A percentile compares a stretch with the other conserved stretches of the same genome.
Evolutionary conservation across 2,888 invertebrate genomes (phyloP).

Genomic region (Druceiella hillmani): DNA sequence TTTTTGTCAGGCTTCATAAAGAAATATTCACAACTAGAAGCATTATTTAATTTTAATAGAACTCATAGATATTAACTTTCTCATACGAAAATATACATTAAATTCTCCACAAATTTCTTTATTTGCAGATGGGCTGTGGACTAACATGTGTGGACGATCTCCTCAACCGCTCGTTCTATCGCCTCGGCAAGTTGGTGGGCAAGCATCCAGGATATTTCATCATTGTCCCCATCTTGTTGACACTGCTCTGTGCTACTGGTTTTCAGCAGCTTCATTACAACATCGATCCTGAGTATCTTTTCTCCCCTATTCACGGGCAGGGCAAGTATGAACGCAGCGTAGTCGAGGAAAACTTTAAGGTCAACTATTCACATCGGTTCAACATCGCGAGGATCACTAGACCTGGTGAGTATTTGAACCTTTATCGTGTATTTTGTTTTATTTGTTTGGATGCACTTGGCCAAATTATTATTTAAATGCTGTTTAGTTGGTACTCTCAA

Average conservation of each 20-base stretch:
- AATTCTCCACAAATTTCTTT: no score
- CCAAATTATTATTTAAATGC: no score
- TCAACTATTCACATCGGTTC: slow-evolving; percentile 81
- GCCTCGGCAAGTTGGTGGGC: slow-evolving; percentile 73
- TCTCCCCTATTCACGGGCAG: slow-evolving; percentile 83
- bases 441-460: no score
- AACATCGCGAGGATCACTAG: slow-evolving; percentile 83
- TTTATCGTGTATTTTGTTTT: no score
- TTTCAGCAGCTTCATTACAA: slow-evolving; percentile 83
- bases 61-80: no score
- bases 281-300: slow-evolving; percentile 90
- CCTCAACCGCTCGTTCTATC: slow-evolving; percentile 76
- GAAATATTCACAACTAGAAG: no score
- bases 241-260: slow-evolving; percentile 78
- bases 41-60: no score
- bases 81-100: no score
- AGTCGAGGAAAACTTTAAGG: slow-evolving; percentile 80
- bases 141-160: slow-evolving; percentile 73
- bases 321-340: slow-evolving; percentile 77
- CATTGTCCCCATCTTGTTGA: slow-evolving; percentile 77
- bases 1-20: no score
- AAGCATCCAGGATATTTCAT: slow-evolving; percentile 84
- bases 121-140: slow-evolving; percentile 66
- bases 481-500: no score
- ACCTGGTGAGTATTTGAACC: slow-evolving; percentile 65